phyloP scores from a whole-genome alignment of 2,113 vertebrate genomes.

The Aplodontia rufa region DNA sequence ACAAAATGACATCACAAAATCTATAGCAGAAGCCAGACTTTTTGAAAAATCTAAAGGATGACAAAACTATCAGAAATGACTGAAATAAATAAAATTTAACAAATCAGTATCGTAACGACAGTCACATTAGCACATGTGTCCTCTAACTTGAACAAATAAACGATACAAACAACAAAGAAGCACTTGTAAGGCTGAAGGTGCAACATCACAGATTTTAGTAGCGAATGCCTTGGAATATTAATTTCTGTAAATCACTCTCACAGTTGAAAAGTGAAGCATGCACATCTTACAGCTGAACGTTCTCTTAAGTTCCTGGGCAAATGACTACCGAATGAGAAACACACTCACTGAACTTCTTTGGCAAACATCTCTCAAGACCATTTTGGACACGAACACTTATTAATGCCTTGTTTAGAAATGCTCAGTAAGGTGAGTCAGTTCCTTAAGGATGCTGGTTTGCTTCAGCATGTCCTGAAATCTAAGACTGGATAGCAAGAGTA shows the following conservation, averaged over 20 bases:
- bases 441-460: slow-evolving; percentile 74
- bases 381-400: slow-evolving; percentile 83
- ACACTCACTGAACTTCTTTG: slow-evolving; percentile 87
- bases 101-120: slow-evolving; percentile 57
- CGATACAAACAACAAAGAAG: slow-evolving; percentile 78
- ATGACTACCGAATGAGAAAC: slow-evolving; percentile 77
- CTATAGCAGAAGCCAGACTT: slow-evolving; percentile 58
- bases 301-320: slow-evolving; percentile 73
- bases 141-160: slow-evolving; percentile 64
- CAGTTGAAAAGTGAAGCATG: slow-evolving; percentile 83
- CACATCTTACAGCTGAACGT: slow-evolving; percentile 79
- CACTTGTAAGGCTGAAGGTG: slow-evolving; percentile 91
- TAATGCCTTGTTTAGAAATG: slow-evolving; percentile 79
- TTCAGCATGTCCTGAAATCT: slow-evolving; percentile 82
- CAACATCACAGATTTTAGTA: slow-evolving; percentile 84
- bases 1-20: slow-evolving; percentile 62
- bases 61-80: slow-evolving; percentile 74
- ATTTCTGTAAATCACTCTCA: slow-evolving; percentile 81
- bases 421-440: slow-evolving; percentile 76
- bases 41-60: slow-evolving; percentile 59
- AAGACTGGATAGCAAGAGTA: slow-evolving; percentile 75
- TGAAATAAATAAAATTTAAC: slow-evolving; percentile 62
- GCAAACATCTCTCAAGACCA: slow-evolving; percentile 84
- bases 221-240: slow-evolving; percentile 85
- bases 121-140: slow-evolving; percentile 68